phyloP scores from a whole-genome alignment of 1,140 invertebrate species.

The Nomia melanderi region DNA sequence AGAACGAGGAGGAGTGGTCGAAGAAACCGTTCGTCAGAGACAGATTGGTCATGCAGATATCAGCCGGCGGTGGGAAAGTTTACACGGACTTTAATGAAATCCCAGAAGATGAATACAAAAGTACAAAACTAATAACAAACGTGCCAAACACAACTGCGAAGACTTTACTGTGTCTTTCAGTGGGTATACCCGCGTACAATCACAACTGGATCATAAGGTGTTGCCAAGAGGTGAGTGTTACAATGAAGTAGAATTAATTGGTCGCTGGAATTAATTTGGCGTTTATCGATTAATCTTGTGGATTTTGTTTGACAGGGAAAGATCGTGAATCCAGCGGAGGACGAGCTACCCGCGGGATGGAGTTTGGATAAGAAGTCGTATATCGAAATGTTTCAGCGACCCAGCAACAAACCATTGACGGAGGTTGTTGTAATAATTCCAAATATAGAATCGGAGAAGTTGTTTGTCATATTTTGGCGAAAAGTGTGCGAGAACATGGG shows the following conservation, averaged over 20 bases:
- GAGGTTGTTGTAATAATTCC: conserved; percentile 81
- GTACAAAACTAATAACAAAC: conserved; percentile 82
- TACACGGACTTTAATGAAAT: conserved; percentile 83
- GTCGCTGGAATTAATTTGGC: no score
- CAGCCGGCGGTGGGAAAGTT: conserved; percentile 81
- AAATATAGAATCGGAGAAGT: conserved; percentile 76
- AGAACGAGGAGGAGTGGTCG: conserved; percentile 80
- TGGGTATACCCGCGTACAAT: conserved; percentile 79
- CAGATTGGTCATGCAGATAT: conserved; percentile 81
- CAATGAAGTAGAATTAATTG: no score
- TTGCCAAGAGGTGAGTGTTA: conserved; percentile 74
- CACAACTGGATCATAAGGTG: conserved; percentile 83
- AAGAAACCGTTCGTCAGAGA: conserved; percentile 82
- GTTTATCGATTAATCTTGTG: no score
- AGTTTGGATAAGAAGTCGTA: conserved; percentile 79
- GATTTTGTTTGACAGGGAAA: conserved; percentile 57
- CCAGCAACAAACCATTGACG: conserved; percentile 80
- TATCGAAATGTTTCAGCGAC: conserved; percentile 78
- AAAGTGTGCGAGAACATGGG: conserved; percentile 83
- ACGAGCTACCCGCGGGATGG: conserved; percentile 81
- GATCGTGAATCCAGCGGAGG: conserved; percentile 74
- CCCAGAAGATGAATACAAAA: conserved; percentile 80
- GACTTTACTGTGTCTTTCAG: conserved; percentile 82
- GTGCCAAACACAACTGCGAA: conserved; percentile 83
- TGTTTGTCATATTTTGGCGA: conserved; percentile 82